Conservation (phyloP, 2,113 vertebrate genomes). For the Talpa occidentalis region DNA sequence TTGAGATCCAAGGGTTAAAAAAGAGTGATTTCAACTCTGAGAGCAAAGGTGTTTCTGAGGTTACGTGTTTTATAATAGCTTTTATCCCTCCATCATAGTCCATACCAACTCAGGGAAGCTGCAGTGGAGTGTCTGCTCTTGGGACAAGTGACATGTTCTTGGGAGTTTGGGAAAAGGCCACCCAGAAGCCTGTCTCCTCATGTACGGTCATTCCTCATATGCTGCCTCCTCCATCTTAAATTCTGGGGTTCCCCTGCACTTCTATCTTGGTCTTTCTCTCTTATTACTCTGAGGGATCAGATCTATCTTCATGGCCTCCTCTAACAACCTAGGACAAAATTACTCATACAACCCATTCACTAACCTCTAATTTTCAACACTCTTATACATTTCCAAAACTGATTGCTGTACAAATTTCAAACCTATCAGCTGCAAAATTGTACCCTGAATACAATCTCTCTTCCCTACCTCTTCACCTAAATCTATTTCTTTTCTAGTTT, state of each 20-base stretch:
- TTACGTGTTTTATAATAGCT: background rate
- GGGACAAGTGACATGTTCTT: background rate
- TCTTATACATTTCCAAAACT: background rate
- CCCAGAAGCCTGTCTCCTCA: background rate
- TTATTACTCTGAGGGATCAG: background rate
- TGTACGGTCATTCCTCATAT: background rate
- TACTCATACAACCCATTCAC: background rate
- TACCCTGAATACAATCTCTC: background rate
- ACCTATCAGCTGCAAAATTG: background rate
- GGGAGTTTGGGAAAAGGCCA: background rate
- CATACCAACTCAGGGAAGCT: background rate
- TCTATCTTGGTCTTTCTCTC: background rate
- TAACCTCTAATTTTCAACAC: background rate
- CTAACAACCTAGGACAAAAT: background rate
- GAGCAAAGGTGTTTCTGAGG: background rate
- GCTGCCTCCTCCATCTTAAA: background rate
- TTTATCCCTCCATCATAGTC: background rate
- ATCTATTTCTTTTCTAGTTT: background rate
- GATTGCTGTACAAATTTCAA: background rate
- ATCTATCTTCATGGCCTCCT: background rate
- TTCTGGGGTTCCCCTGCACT: background rate
- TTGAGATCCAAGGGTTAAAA: background rate
- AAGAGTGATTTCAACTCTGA: conserved; percentile 26
- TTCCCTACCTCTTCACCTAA: background rate
- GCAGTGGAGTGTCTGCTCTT: background rate